Evolutionary conservation across 2,888 invertebrate genomes (phyloP).

Genomic region (Herminia tarsipennalis): DNA sequence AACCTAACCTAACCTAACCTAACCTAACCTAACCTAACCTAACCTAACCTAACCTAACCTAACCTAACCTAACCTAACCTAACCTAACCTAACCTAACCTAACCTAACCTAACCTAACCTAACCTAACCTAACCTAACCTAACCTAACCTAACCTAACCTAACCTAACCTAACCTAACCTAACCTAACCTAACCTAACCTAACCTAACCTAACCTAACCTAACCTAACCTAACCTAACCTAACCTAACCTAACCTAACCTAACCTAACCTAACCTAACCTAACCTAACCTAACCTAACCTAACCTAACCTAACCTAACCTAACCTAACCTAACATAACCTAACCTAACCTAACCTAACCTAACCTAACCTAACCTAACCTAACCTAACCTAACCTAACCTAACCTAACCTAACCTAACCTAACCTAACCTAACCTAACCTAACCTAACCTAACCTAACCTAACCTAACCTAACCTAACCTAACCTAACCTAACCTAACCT

Average conservation of each 20-base stretch:
- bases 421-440: constrained; percentile 12
- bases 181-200: constrained; percentile 12
- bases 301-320: constrained; percentile 11
- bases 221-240: constrained; percentile 13
- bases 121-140: constrained; percentile 11
- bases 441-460: constrained; percentile 12
- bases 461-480: constrained; percentile 11
- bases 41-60: constrained; percentile 7
- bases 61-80: constrained; percentile 7
- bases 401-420: constrained; percentile 13
- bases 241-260: constrained; percentile 13
- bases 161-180: constrained; percentile 12
- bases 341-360: constrained; percentile 6
- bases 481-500: constrained; percentile 12
- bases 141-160: constrained; percentile 9
- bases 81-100: constrained; percentile 7
- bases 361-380: constrained; percentile 7
- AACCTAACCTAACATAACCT: constrained; percentile 5
- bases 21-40: constrained; percentile 7
- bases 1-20: constrained; percentile 6
- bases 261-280: constrained; percentile 13
- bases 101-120: constrained; percentile 11
- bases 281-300: constrained; percentile 10
- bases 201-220: constrained; percentile 12
- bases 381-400: constrained; percentile 10